Evolutionary conservation across 2,888 invertebrate species (phyloP).

Genomic region (Trachelus tabidus): DNA sequence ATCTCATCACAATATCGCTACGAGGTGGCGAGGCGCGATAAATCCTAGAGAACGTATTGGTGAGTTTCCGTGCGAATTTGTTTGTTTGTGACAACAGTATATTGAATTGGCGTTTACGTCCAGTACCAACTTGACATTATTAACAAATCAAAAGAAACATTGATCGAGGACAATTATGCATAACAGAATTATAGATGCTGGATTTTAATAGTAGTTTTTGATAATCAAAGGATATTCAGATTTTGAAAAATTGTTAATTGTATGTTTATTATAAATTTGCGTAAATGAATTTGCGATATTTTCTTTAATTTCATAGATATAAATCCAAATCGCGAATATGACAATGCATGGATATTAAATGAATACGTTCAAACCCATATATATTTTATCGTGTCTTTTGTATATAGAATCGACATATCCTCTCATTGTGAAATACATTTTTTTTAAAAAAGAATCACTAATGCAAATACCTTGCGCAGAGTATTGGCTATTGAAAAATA

Average conservation of each 20-base stretch:
- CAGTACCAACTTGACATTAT: not conserved
- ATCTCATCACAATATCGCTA: constrained; percentile 75
- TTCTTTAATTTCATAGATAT: not conserved
- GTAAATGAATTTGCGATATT: not conserved
- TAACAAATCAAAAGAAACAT: not conserved
- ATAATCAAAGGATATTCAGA: not conserved
- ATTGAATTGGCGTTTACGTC: not conserved
- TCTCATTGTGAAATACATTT: not conserved
- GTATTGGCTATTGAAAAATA: not conserved
- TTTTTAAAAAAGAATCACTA: too few species aligned
- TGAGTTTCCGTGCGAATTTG: not conserved
- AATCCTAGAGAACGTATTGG: constrained; percentile 37
- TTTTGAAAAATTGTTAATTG: not conserved
- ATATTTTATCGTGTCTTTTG: not conserved
- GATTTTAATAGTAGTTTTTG: not conserved
- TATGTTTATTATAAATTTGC: not conserved
- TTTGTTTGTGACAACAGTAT: not conserved
- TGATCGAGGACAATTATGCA: not conserved
- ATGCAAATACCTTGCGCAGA: not conserved
- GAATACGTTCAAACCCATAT: not conserved
- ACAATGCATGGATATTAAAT: not conserved
- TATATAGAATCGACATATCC: not conserved
- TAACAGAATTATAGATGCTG: not conserved
- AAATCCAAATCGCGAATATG: not conserved
- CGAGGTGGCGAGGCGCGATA: constrained; percentile 63